Conservation (phyloP, 2,797 vertebrate species). For the Schizopygopsis malacanthus region DNA sequence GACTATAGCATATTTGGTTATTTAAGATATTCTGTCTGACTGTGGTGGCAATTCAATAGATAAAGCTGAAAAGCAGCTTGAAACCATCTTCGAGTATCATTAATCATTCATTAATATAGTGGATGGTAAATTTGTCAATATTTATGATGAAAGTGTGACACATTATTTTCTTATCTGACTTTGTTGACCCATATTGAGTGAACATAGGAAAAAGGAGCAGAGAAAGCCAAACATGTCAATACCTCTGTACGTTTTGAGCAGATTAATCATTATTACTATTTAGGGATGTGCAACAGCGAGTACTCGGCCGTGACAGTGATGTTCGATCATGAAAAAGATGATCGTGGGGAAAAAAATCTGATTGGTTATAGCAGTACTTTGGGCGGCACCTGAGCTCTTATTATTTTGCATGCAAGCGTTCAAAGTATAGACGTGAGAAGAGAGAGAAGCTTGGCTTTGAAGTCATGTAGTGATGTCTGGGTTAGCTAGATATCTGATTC, state of each 20-base stretch:
- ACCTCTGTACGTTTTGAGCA: background rate
- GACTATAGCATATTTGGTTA: background rate
- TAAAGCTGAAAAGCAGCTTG: background rate
- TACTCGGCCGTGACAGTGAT: no score
- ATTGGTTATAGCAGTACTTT: no score
- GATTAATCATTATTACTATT: background rate
- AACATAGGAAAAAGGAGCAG: background rate
- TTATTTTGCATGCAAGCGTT: no score
- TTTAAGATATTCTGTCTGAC: background rate
- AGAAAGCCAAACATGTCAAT: background rate
- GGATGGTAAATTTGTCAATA: background rate
- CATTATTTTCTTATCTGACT: background rate
- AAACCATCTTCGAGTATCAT: background rate
- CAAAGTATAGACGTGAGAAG: no score
- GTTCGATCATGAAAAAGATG: no score
- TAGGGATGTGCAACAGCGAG: no score
- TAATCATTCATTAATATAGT: background rate
- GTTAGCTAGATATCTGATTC: no score
- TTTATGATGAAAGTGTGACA: background rate
- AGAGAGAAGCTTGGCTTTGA: no score
- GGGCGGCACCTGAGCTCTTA: no score
- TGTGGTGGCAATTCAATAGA: background rate
- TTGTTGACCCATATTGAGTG: background rate
- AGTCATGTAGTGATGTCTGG: no score
- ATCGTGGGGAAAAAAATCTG: no score